Base-by-base conservation (phyloP, 2,888 invertebrate species). In the Caenorhabditis doughertyi region DNA sequence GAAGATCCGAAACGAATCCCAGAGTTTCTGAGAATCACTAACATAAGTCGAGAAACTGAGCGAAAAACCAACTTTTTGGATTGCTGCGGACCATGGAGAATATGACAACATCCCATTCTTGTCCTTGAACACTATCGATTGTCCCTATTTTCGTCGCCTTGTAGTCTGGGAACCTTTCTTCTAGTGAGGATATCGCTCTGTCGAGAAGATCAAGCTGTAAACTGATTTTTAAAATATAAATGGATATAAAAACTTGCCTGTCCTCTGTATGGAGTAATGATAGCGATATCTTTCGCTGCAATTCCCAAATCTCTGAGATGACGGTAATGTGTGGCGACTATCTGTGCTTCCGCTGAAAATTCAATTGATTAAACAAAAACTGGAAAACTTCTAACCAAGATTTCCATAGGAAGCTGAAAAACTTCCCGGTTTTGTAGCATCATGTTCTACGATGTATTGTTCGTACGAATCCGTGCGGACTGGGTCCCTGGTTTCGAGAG, bases 91-190 rank as follows among this genome's bases (percentile, higher is more conserved):
- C 77, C 44, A 67, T 58, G 4, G 58, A 55, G 32, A 82, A 58
- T 9, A 82, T 67, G 27, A 79, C 73, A n/a, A 60, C 35, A 3
- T 65, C 60, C 8, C 42, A 68, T 68, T 82, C 82, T 29, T 71
- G 56, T 7, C 82, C 82, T 16, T 82, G 82, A 4, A 49, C 55
- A n/a, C 60, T 64, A 27, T 79, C 79, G 8, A 72, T 53, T 1
- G 79, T 76, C 16, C 76, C 76, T 11, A 76, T 21, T n/a, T 3
- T 47, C 11, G 64, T 62, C 18, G 13, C 11, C 2, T n/a, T n/a
- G n/a, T 21, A 58, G 13, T 16, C 21, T 39, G 18, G 3, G 3
- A 2, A 2, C 5, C 42, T 11, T 8, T 21, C 7, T 27, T 32
- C 55, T 9, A 7, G 9, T 9, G n/a, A 55, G 9, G 9, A 18